These are phyloP conservation scores for Orthonychiurus folsomi DNA, from an alignment of 2,888 invertebrate species.

Conservation along the genomic window DNA sequence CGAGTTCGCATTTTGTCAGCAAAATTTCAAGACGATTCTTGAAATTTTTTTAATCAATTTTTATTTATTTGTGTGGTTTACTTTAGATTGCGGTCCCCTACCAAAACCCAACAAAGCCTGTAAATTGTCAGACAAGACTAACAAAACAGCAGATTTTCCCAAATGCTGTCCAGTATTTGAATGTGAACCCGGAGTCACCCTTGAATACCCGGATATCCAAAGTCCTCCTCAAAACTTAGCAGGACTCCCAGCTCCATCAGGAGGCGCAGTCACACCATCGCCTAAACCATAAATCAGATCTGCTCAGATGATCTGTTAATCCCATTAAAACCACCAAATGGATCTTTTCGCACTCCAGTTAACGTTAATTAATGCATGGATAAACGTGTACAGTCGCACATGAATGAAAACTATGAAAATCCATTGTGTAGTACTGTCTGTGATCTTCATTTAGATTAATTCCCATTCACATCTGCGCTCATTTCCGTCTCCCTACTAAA, in stretches of 20 bases:
- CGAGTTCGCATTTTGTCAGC: too few species aligned
- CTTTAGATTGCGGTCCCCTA: slow-evolving; percentile 82
- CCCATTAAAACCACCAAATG: not conserved
- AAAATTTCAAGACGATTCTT: too few species aligned
- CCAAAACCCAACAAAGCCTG: slow-evolving; percentile 80
- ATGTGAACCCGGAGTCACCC: slow-evolving; percentile 72
- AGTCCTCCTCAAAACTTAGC: slow-evolving; percentile 35
- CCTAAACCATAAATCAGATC: not conserved
- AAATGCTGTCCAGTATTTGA: slow-evolving; percentile 75
- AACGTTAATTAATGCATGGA: too few species aligned
- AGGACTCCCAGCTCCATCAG: slow-evolving; percentile 20
- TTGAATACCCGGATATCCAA: slow-evolving; percentile 76
- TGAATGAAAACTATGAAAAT: too few species aligned
- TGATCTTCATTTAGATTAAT: not conserved
- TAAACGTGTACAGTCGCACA: too few species aligned
- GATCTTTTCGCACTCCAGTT: too few species aligned
- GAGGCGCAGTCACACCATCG: slow-evolving; percentile 14
- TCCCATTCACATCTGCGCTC: not conserved
- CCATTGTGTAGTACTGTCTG: not conserved
- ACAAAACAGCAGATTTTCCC: slow-evolving; percentile 81
- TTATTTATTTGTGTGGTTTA: too few species aligned
- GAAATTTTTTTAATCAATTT: too few species aligned
- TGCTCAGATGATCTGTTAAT: too few species aligned
- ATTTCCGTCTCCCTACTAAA: too few species aligned
- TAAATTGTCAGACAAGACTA: slow-evolving; percentile 75